Evolutionary conservation across 2,888 invertebrate genomes (phyloP).

Genomic region (Peribatodes rhomboidaria): DNA sequence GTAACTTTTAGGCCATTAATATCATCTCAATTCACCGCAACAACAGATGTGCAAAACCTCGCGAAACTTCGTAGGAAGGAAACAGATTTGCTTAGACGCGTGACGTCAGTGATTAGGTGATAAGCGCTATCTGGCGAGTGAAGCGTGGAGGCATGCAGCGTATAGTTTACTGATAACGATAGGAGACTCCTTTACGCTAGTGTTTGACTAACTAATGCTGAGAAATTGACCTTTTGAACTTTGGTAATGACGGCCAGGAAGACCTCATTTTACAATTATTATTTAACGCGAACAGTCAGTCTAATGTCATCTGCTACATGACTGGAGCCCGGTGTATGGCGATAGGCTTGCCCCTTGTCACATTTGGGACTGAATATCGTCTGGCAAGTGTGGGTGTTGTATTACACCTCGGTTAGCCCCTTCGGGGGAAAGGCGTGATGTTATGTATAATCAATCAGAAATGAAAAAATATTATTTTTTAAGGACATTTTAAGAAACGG

Average conservation of each 20-base stretch:
- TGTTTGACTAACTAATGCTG: neutral
- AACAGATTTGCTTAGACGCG: conserved; percentile 34
- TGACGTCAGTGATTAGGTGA: conserved; percentile 48
- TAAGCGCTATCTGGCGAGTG: conserved; percentile 43
- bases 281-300: no score
- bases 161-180: neutral
- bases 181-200: neutral
- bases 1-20: neutral
- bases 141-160: neutral
- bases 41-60: conserved; percentile 3
- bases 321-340: no score
- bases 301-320: no score
- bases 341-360: no score
- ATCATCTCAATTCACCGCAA: conserved; percentile 10
- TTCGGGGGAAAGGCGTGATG: no score
- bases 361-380: no score
- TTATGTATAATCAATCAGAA: no score
- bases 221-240: conserved; percentile 1
- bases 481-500: no score
- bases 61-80: conserved; percentile 39
- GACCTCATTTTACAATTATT: no score
- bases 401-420: no score
- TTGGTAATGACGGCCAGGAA: neutral
- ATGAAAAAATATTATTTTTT: no score
- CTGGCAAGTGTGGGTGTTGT: no score